These are phyloP conservation scores for Xylota segnis DNA, from an alignment of 2,888 invertebrate species.

Conservation along the genomic window DNA sequence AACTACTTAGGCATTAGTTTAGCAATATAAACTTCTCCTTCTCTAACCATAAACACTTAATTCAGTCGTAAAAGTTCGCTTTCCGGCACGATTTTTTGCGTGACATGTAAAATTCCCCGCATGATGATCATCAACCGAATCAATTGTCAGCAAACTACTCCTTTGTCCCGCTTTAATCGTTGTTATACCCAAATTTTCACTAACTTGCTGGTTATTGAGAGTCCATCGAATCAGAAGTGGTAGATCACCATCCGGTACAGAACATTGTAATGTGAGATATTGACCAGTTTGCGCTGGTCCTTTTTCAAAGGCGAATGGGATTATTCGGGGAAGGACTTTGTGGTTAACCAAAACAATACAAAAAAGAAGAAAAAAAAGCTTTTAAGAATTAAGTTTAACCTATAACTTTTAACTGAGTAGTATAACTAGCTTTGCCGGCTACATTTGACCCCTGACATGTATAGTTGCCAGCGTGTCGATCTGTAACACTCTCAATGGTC, in stretches of 20 bases:
- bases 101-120: constrained; percentile 91
- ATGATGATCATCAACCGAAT: constrained; percentile 88
- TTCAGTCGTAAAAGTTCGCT: constrained; percentile 88
- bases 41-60: constrained; percentile 90
- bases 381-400: constrained; percentile 82
- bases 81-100: constrained; percentile 90
- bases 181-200: constrained; percentile 87
- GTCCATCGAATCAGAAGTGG: constrained; percentile 92
- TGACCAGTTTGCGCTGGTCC: constrained; percentile 91
- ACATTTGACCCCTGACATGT: constrained; percentile 90
- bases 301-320: constrained; percentile 92
- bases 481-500: constrained; percentile 89
- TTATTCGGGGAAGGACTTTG: constrained; percentile 91
- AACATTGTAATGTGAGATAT: constrained; percentile 88
- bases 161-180: constrained; percentile 85
- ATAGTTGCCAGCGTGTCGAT: constrained; percentile 90
- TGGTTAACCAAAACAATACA: constrained; percentile 8
- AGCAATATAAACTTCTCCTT: constrained; percentile 31
- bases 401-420: constrained; percentile 90
- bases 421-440: constrained; percentile 89
- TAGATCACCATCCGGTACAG: constrained; percentile 91
- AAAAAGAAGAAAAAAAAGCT: constrained; percentile 50
- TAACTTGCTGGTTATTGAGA: constrained; percentile 86
- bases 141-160: constrained; percentile 88
- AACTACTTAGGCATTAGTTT: constrained; percentile 63